These are phyloP conservation scores for Turritopsis dohrnii DNA, from an alignment of 30 jellyfish, hydroid and myxozoan genomes.

Conservation along the genomic window DNA sequence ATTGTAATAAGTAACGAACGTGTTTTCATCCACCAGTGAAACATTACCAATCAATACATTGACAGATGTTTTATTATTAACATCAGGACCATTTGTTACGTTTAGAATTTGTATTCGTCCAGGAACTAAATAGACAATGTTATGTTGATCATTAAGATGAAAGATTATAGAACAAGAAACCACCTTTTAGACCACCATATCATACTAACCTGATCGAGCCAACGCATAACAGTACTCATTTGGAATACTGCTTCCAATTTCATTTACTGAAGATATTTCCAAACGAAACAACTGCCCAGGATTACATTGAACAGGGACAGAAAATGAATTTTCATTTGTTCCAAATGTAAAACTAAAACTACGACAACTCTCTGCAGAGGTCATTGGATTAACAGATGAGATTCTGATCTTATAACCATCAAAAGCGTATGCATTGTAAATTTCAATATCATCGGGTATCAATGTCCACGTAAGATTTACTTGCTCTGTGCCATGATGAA, in stretches of 20 bases:
- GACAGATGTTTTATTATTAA: not conserved
- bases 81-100: not conserved
- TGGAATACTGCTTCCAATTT: not conserved
- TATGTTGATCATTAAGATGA: not conserved
- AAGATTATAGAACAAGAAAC: not conserved
- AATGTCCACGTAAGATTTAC: constrained; percentile 1
- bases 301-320: not conserved
- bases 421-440: not conserved
- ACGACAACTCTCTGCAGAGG: not conserved
- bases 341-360: not conserved
- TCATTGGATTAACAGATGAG: not conserved
- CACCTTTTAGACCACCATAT: not conserved
- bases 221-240: not conserved
- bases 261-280: not conserved
- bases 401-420: not conserved
- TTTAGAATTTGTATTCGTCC: not conserved
- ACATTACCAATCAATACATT: not conserved
- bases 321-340: not conserved
- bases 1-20: not conserved
- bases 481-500: not conserved
- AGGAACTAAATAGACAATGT: not conserved
- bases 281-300: not conserved
- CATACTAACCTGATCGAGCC: not conserved
- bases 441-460: constrained; percentile 12
- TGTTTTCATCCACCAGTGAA: not conserved